Conservation (phyloP, 1,140 invertebrate genomes). For the Drosophila jambulina region DNA sequence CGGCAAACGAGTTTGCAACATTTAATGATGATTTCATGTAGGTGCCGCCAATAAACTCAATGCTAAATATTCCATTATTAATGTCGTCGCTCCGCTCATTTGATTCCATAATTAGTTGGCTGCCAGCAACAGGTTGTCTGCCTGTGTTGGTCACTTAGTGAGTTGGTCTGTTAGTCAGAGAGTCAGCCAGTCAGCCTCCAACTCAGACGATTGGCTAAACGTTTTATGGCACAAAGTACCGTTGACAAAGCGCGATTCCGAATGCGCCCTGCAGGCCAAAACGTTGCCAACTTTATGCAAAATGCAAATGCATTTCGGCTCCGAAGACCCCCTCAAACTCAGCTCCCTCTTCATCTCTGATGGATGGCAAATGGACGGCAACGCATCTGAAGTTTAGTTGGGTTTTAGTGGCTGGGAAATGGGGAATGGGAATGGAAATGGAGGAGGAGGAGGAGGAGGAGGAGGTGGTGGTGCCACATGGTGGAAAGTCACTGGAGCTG, state of each 20-base stretch:
- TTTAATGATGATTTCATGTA: constrained; percentile 83
- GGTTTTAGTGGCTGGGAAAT: neutral
- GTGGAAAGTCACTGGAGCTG: constrained; percentile 34
- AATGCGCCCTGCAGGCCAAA: constrained; percentile 64
- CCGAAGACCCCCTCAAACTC: neutral
- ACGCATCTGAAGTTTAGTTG: constrained; percentile 43
- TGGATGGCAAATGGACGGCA: constrained; percentile 63
- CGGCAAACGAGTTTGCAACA: constrained; percentile 78
- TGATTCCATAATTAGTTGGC: constrained; percentile 74
- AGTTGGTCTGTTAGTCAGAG: constrained; percentile 6
- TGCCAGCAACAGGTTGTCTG: constrained; percentile 29
- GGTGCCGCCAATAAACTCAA: constrained; percentile 82
- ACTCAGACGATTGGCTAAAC: constrained; percentile 68
- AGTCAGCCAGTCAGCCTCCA: constrained; percentile 17
- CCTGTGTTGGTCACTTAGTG: neutral
- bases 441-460: neutral
- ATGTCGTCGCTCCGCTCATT: constrained; percentile 61
- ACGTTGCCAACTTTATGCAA: constrained; percentile 75
- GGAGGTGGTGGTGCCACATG: constrained; percentile 20
- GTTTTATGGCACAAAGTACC: constrained; percentile 77
- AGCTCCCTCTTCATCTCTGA: constrained; percentile 46
- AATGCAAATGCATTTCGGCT: constrained; percentile 77
- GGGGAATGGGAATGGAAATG: neutral
- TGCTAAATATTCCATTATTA: constrained; percentile 81
- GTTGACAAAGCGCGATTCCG: constrained; percentile 66